Evolutionary conservation across 2,888 invertebrate genomes (phyloP), one percentile per base, ranked within the genome.

Genomic region (Trichacis sp.): DNA sequence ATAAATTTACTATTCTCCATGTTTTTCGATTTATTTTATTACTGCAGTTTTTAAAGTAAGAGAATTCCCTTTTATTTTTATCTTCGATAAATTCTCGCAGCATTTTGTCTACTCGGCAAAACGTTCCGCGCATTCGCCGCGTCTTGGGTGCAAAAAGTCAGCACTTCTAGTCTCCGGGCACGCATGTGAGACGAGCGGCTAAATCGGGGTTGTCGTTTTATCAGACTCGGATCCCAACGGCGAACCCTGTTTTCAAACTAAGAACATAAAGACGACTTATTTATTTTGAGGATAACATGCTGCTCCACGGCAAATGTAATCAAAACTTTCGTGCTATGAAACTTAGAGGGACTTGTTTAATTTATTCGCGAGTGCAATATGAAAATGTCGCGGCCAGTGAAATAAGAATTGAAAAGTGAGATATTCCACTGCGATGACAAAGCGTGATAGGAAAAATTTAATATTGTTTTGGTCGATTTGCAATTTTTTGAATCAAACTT

Each of bases 81-180:
- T n/a, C n/a, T n/a, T n/a, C n/a, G n/a, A n/a, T n/a, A 29, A 29
- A 29, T 29, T 29, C 19, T 38, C 56, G 12, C 46, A 40, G 49
- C 30, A 50, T 49, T 57, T 8, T 11, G 43, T 19, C 20, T 18
- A 43, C 1, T 45, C 30, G 17, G 29, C 43, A 33, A 33, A 43
- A 18, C 52, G 52, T 52, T 17, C 8, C 30, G 29, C 29, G 29
- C 43, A 52, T 45, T 43, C 46, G 40, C 33, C 45, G 42, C 54
- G 53, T 49, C 45, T 33, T 49, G n/a, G 30, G 5, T 50, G 55
- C 51, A 61, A 61, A 61, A 61, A 54, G 54, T 54, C 59, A 48
- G 48, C 46, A 51, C 19, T 42, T 17, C 24, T 15, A 42, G 36
- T 51, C 47, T 18, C 48, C 30, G 19, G 54, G 54, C 38, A 50